Base-by-base conservation (phyloP, 2,888 invertebrate genomes). In the Phengaris arion region DNA sequence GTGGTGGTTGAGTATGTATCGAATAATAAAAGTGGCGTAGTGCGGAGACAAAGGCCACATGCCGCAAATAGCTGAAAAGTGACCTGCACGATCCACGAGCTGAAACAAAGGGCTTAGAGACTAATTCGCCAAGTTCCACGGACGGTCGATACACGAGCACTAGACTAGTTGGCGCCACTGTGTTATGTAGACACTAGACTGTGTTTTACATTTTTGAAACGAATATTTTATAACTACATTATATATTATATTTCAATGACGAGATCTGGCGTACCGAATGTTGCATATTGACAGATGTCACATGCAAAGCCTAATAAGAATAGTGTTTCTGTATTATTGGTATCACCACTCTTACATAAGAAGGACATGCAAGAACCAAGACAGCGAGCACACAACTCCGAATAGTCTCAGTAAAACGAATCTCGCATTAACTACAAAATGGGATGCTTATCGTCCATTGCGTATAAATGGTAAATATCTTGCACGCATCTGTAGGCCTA, bases 161-260 rank as follows among this genome's bases (percentile, higher is more conserved):
- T 45, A 64, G 64, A 64, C 35, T 64, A 64, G 64, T 35, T 45
- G 64, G 64, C 64, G 64, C 64, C 64, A 64, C 64, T 59, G 52
- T 52, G 35, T 1, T 2, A 35, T 52, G 52, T 52, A 9, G 1
- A 59, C 64, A 35, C 35, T 35, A 64, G 35, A 6, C 10, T 64
- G 35, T 35, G 64, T 13, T 35, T 35, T 35, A 35, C 59, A 59
- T 59, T 64, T 64, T 12, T 12, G 48, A 12, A 64, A 35, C 35
- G 22, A 64, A 64, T 64, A 22, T 59, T 59, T 59, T 15, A 59
- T 22, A 59, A 15, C 15, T 35, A 57, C 15, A 55, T 13, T 55
- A 9, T 59, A 10, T 5, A 22, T 9, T 15, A 15, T 59, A 22
- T 5, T 10, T 22, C 15, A 7, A n/a, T 15, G 57, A 7, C 8